phyloP scores from a whole-genome alignment of 2,888 invertebrate genomes.

The Pasiphila rectangulata region DNA sequence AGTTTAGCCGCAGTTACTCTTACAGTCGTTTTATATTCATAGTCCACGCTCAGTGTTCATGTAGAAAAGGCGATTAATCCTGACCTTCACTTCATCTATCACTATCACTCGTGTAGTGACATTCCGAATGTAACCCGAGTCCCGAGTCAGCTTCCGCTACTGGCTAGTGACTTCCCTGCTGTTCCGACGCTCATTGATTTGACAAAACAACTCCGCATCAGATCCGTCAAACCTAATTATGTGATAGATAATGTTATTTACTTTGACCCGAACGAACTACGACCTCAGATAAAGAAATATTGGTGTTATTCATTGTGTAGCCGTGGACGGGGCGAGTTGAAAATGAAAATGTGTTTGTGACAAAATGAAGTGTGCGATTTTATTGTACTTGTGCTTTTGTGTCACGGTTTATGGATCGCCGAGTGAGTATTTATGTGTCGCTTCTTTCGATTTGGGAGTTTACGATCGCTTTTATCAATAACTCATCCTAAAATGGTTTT shows the following conservation, averaged over 20 bases:
- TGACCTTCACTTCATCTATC: slow-evolving; percentile 12
- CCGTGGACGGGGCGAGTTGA: slow-evolving; percentile 40
- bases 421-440: slow-evolving; percentile 52
- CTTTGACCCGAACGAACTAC: slow-evolving; percentile 56
- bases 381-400: slow-evolving; percentile 63
- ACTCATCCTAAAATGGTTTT: slow-evolving; percentile 7
- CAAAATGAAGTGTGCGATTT: slow-evolving; percentile 66
- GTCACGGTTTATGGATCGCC: slow-evolving; percentile 57
- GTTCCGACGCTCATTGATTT: slow-evolving; percentile 31
- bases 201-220: slow-evolving; percentile 30
- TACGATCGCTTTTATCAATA: slow-evolving; percentile 11
- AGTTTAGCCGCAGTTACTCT: too few species aligned
- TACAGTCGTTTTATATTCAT: too few species aligned
- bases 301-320: slow-evolving; percentile 58
- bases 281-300: slow-evolving; percentile 53
- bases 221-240: slow-evolving; percentile 56
- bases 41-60: too few species aligned
- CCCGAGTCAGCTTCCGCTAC: slow-evolving; percentile 12
- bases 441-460: slow-evolving; percentile 11
- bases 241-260: slow-evolving; percentile 62
- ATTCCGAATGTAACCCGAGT: slow-evolving; percentile 24
- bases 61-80: slow-evolving; percentile 8
- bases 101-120: slow-evolving; percentile 13
- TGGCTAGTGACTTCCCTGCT: slow-evolving; percentile 25
- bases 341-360: slow-evolving; percentile 42